Conservation (phyloP, 2,888 invertebrate species). For the Xestia ashworthii region DNA sequence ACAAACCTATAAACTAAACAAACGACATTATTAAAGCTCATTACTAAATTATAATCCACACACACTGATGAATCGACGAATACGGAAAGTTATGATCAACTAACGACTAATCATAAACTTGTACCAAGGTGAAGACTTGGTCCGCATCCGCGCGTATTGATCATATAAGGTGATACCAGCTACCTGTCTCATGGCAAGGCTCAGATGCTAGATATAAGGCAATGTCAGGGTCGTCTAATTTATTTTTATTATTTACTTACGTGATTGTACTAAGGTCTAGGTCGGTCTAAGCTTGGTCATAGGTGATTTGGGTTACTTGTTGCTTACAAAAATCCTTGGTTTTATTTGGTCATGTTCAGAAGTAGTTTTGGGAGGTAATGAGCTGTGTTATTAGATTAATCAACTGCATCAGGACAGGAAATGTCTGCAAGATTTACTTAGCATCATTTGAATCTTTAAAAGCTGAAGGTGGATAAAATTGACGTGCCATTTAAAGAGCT, state of each 20-base stretch:
- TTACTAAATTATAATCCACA: constrained; percentile 35
- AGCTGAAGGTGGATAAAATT: constrained; percentile 1
- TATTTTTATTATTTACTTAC: constrained; percentile 52
- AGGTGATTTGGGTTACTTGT: constrained; percentile 44
- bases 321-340: constrained; percentile 28
- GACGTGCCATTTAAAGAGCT: neutral
- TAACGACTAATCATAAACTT: constrained; percentile 63
- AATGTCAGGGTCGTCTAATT: constrained; percentile 68
- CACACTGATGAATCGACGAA: constrained; percentile 59
- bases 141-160: constrained; percentile 56
- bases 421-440: constrained; percentile 11
- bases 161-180: constrained; percentile 68
- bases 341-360: constrained; percentile 34
- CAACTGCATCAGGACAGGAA: constrained; percentile 14
- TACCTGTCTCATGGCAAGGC: constrained; percentile 68
- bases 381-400: constrained; percentile 17
- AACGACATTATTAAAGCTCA: constrained; percentile 35
- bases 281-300: constrained; percentile 33
- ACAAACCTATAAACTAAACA: constrained; percentile 31
- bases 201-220: constrained; percentile 63
- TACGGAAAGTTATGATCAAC: constrained; percentile 68
- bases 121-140: constrained; percentile 63
- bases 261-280: constrained; percentile 54
- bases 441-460: constrained; percentile 7
- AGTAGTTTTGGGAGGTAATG: constrained; percentile 20